Base-by-base conservation (phyloP, 2,797 vertebrate genomes). In the Scolopax bukidnonensis region DNA sequence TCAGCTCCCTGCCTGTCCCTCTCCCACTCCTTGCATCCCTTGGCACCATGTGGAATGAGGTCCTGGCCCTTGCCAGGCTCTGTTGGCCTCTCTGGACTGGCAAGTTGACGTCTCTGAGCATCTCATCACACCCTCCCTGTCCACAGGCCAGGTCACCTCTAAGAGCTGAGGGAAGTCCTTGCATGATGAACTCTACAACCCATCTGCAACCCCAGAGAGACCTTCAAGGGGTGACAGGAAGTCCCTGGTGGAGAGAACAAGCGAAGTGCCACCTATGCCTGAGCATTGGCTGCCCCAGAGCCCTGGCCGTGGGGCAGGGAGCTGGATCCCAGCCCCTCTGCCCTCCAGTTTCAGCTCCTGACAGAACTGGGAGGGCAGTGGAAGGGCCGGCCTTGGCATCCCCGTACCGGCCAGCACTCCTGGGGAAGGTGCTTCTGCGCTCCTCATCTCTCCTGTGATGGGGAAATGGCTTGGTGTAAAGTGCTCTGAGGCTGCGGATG, bases 401-500 rank as follows among this genome's bases (percentile, higher is more conserved):
- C 25, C 59, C 1, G 0, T 54, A 25, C 10, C 48, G 54, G 8
- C 16, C 57, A 18, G 40, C 0, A 1, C 53, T 38, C 47, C n/a
- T 2, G 18, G 50, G 10, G 7, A 25, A 83, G 82, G 71, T 30
- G 33, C 73, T 19, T 41, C 36, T 16, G 64, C 6, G 2, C 47
- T 70, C 30, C 50, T 45, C 3, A 1, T 3, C 32, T 30, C 68
- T n/a, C 36, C 4, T 8, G 32, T 1, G 30, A 36, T 12, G 51
- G 76, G 59, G 76, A 84, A 86, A 82, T 10, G 47, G 73, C 61
- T 93, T 25, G 0, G 36, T 2, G 73, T 71, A 68, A 57, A 94
- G 95, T 32, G 90, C 93, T 90, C 33, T 12, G 89, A 64, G 93
- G 91, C 92, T 76, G 90, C 25, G 17, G 89, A 45, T 63, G 92